Percentiles rank a stretch among this genome's conserved stretches.
phyloP scores from a whole-genome alignment of 2,888 invertebrate genomes.

The Agrypnus murinus region DNA sequence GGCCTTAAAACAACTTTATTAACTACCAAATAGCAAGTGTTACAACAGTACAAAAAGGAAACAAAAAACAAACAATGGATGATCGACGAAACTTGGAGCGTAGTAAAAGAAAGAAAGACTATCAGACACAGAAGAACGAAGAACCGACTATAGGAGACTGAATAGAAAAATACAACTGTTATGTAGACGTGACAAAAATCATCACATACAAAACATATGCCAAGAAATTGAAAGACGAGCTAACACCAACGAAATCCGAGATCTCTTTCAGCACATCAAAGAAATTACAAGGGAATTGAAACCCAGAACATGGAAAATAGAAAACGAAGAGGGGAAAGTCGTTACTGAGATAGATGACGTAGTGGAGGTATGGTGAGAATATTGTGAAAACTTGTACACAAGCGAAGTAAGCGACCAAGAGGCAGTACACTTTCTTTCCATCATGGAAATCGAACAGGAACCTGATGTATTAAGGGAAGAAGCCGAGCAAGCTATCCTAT shows the following conservation, averaged over 20 bases:
- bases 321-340: background rate
- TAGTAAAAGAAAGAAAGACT: too few species aligned
- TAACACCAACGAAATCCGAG: conserved; percentile 1
- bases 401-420: background rate
- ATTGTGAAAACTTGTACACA: background rate
- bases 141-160: too few species aligned
- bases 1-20: too few species aligned
- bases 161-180: too few species aligned
- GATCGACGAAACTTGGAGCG: too few species aligned
- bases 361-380: background rate
- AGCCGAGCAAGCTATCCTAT: conserved; percentile 6
- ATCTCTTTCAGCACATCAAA: conserved; percentile 1
- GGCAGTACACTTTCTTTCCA: background rate
- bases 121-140: too few species aligned
- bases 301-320: conserved; percentile 16
- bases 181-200: background rate
- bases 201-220: background rate
- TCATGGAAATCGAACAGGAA: background rate
- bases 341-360: background rate
- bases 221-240: background rate
- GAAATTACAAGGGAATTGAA: too few species aligned
- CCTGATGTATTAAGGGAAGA: background rate
- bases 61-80: too few species aligned
- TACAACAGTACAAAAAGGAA: too few species aligned
- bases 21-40: too few species aligned